A percentile compares a stretch with the other conserved stretches of the same genome.
Conservation (phyloP, 2,113 vertebrate genomes). For the Lepus americanus region DNA sequence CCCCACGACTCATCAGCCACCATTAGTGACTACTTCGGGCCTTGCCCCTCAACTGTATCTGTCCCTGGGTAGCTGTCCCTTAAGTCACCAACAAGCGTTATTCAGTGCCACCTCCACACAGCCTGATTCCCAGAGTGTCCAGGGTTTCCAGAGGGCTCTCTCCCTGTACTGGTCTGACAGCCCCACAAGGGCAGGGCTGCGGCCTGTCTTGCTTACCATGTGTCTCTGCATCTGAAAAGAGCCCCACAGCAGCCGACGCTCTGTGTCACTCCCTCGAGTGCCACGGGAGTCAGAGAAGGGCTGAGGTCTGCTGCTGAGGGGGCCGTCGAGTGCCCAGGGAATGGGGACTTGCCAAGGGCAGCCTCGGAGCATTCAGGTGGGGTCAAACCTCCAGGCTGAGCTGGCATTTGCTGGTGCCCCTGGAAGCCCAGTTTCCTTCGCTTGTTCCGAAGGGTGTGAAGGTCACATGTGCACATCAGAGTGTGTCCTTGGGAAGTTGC, state of each 20-base stretch:
- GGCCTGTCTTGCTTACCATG: background rate
- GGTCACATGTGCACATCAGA: background rate
- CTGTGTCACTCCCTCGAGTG: no score
- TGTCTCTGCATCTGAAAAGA: background rate
- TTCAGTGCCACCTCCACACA: background rate
- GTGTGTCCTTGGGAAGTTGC: background rate
- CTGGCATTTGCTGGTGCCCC: background rate
- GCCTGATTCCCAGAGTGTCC: background rate
- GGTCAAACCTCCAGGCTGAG: background rate
- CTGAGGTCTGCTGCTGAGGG: background rate
- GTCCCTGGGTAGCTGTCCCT: background rate
- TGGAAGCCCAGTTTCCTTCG: background rate
- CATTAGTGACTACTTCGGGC: background rate
- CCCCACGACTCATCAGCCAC: background rate
- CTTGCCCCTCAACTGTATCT: background rate
- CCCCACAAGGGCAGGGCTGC: background rate
- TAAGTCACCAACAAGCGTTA: no score
- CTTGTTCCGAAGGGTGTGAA: background rate
- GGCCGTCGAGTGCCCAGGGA: background rate
- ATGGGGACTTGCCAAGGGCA: background rate
- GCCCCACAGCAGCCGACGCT: background rate
- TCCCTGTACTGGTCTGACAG: background rate
- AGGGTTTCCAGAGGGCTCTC: background rate
- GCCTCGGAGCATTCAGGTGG: background rate
- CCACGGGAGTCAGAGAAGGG: background rate